phyloP scores from a whole-genome alignment of 1,140 invertebrate species.

The Bombyx mori region ASM3026992v2 NC_085128.1:13487501-13488000 shows the following conservation, averaged over 20 bases:
- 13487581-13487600: too few species aligned
- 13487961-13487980: slow-evolving; percentile 88
- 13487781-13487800: slow-evolving; percentile 86
- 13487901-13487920: slow-evolving; percentile 83
- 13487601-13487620: too few species aligned
- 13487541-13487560: too few species aligned
- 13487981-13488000: slow-evolving; percentile 80
- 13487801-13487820: slow-evolving; percentile 87
- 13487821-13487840: slow-evolving; percentile 88
- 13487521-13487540: too few species aligned
- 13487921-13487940: slow-evolving; percentile 87
- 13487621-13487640: too few species aligned
- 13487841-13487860: slow-evolving; percentile 82
- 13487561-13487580: too few species aligned
- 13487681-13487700: too few species aligned
- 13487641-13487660: too few species aligned
- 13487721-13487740: slow-evolving; percentile 71
- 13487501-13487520: too few species aligned
- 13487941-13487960: slow-evolving; percentile 87
- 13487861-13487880: slow-evolving; percentile 69
- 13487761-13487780: slow-evolving; percentile 84
- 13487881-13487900: slow-evolving; percentile 81
- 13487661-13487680: too few species aligned
- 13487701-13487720: too few species aligned
- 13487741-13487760: slow-evolving; percentile 85